A percentile compares a stretch with the other conserved stretches of the same genome.
phyloP scores from a whole-genome alignment of 1,140 invertebrate species.

The Aphidius gifuensis region DNA sequence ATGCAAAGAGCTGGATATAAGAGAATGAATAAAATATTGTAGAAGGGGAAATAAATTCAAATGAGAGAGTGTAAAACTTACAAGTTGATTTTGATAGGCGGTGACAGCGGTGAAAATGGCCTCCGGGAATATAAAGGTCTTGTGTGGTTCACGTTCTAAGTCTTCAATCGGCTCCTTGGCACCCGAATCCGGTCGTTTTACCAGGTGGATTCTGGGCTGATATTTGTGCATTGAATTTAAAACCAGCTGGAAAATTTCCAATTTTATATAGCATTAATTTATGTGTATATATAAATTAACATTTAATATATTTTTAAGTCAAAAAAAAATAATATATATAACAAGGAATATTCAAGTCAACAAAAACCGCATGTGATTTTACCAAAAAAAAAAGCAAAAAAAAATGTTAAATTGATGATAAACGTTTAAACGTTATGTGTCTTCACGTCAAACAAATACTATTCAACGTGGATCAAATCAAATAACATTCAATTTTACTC shows the following conservation, averaged over 20 bases:
- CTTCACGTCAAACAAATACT: background rate
- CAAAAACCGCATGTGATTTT: no score
- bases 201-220: slow-evolving; percentile 92
- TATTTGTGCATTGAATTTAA: slow-evolving; percentile 99
- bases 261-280: background rate
- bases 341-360: background rate
- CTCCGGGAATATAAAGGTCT: slow-evolving; percentile 92
- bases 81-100: slow-evolving; percentile 82
- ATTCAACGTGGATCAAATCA: slow-evolving; percentile 7
- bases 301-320: no score
- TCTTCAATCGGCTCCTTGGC: slow-evolving; percentile 67
- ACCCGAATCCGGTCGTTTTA: slow-evolving; percentile 66
- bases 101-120: slow-evolving; percentile 98
- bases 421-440: background rate
- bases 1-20: background rate
- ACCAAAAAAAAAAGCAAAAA: background rate
- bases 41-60: slow-evolving; percentile 25
- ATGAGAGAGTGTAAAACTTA: slow-evolving; percentile 43
- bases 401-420: background rate
- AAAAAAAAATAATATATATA: background rate
- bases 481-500: slow-evolving; percentile 4
- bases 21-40: slow-evolving; percentile 10
- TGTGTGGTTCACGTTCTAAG: slow-evolving; percentile 85
- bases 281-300: background rate
- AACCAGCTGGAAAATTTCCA: slow-evolving; percentile 73